A percentile compares a stretch with the other conserved stretches of the same genome.
Evolutionary conservation across 2,797 vertebrate genomes (phyloP).

Genomic region (Margarornis squamiger): DNA sequence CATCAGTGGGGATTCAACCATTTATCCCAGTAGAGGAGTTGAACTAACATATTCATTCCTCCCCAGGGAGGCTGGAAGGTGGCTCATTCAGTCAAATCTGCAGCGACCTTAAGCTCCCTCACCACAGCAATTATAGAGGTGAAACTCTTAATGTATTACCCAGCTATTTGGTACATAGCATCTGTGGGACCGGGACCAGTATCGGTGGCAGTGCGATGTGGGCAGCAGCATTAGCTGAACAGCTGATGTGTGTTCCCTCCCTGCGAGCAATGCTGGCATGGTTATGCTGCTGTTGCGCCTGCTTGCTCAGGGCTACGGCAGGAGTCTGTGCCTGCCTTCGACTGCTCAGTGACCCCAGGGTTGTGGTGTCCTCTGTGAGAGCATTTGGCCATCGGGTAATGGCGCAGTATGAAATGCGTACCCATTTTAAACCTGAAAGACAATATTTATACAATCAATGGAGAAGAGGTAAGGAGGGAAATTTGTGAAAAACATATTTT

Average conservation of each 20-base stretch:
- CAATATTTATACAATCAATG: neutral
- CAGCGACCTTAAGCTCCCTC: neutral
- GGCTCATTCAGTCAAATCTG: neutral
- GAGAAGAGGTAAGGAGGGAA: neutral
- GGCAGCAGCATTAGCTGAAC: neutral
- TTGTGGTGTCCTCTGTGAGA: neutral
- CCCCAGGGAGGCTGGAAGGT: neutral
- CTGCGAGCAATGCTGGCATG: neutral
- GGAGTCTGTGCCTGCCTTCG: accelerated
- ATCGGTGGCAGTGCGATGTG: accelerated
- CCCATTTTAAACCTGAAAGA: neutral
- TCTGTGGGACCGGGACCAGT: accelerated
- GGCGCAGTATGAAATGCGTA: neutral
- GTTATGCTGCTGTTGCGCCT: neutral
- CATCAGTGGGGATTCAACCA: neutral
- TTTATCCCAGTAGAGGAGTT: neutral
- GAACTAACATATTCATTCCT: neutral
- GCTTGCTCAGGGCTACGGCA: neutral
- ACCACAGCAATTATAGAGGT: neutral
- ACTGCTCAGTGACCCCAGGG: accelerated
- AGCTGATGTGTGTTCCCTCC: neutral
- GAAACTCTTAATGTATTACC: neutral
- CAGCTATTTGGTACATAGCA: accelerated
- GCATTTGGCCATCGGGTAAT: neutral
- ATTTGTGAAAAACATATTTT: neutral